phyloP scores from a whole-genome alignment of 2,797 vertebrate species.

The Chrysocyon brachyurus region DNA sequence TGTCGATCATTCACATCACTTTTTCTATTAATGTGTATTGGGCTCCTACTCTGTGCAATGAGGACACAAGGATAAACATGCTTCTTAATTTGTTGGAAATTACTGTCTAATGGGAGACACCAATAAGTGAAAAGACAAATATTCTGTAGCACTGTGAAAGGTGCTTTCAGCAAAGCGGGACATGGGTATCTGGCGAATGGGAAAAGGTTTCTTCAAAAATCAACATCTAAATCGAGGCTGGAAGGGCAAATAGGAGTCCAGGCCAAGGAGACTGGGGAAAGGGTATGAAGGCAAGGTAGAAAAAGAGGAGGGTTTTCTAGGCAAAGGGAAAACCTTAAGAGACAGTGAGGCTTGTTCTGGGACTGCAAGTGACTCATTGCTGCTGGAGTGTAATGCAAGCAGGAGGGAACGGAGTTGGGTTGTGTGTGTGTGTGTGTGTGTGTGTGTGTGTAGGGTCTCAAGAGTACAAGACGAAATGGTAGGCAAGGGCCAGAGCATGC shows the following conservation, averaged over 20 bases:
- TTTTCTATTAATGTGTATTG: background rate
- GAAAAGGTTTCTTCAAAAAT: background rate
- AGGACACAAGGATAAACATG: background rate
- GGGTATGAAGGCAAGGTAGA: background rate
- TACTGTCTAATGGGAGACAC: background rate
- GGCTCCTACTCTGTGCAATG: background rate
- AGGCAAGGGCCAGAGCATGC: background rate
- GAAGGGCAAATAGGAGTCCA: background rate
- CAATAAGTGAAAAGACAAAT: background rate
- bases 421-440: too few relatives aligned
- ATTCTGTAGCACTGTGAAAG: background rate
- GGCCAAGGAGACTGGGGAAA: background rate
- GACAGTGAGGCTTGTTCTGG: background rate
- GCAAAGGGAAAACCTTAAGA: background rate
- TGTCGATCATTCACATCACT: background rate
- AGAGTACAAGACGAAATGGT: background rate
- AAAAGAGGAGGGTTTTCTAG: background rate
- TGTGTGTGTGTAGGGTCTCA: background rate
- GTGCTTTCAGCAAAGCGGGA: background rate
- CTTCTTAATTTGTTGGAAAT: background rate
- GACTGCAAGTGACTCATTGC: background rate
- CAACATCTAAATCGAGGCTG: background rate
- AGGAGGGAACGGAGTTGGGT: rapidly evolving
- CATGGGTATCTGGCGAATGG: background rate
- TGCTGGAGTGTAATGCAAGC: background rate